Conservation (phyloP, 2,113 vertebrate species). For the Larimichthys polyactis region DNA sequence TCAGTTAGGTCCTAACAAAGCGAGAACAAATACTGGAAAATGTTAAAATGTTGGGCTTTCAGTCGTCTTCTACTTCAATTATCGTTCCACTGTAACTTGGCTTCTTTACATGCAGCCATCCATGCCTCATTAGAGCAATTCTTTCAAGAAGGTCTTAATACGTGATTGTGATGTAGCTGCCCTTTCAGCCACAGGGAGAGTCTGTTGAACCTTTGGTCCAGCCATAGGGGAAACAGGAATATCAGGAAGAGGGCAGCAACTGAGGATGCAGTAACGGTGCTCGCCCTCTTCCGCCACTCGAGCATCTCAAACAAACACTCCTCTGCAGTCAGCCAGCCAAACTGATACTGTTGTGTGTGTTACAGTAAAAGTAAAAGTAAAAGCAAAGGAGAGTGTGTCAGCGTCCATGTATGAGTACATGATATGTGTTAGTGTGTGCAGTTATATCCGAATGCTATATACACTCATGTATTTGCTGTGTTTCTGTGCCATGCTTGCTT, state of each 20-base stretch:
- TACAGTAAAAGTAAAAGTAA: background rate
- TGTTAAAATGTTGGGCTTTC: background rate
- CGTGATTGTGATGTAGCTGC: too few relatives aligned
- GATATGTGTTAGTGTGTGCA: background rate
- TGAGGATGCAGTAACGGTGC: conserved; percentile 32
- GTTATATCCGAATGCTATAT: background rate
- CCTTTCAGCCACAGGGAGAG: background rate
- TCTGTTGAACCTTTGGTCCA: background rate
- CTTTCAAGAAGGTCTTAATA: too few relatives aligned
- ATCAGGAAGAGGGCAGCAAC: conserved; percentile 12
- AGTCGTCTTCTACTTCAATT: background rate
- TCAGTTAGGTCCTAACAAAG: background rate
- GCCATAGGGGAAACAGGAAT: conserved; percentile 9
- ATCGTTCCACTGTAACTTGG: background rate
- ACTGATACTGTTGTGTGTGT: background rate
- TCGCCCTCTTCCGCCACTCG: background rate
- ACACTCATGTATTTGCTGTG: conserved; percentile 35
- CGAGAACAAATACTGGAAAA: background rate
- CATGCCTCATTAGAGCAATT: too few relatives aligned
- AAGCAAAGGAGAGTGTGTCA: background rate
- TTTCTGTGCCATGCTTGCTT: conserved; percentile 9
- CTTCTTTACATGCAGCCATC: background rate
- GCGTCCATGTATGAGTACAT: too few relatives aligned
- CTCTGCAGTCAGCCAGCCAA: conserved; percentile 4
- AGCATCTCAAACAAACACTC: conserved; percentile 33